Conservation (phyloP, 2,113 vertebrate genomes). For the Crotalus horridus region DNA sequence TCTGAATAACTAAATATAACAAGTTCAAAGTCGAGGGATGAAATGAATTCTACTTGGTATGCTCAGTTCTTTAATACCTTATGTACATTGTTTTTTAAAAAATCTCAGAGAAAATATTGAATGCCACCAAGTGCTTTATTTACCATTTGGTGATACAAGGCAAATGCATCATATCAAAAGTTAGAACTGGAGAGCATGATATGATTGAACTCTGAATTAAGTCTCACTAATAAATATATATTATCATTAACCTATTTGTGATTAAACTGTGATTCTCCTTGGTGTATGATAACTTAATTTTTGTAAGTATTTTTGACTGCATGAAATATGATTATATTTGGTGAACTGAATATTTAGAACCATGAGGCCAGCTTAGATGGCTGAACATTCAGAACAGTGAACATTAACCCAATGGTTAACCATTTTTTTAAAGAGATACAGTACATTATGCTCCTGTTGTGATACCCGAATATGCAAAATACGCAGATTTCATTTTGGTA, state of each 20-base stretch:
- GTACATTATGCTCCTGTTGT: neutral
- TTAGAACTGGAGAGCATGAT: neutral
- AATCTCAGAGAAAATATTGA: neutral
- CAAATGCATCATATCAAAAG: neutral
- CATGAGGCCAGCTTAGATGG: neutral
- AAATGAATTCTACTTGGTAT: neutral
- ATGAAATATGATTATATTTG: too few species aligned
- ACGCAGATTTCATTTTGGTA: neutral
- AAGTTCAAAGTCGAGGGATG: neutral
- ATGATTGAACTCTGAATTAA: neutral
- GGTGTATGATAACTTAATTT: too few species aligned
- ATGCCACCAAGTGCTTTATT: neutral
- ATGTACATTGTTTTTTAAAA: neutral
- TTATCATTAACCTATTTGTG: neutral
- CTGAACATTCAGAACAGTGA: neutral
- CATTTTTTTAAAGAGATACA: neutral
- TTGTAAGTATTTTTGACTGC: too few species aligned
- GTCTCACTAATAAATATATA: too few species aligned
- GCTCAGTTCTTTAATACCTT: neutral
- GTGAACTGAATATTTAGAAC: neutral
- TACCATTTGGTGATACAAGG: neutral
- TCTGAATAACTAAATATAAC: neutral
- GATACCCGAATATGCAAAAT: neutral
- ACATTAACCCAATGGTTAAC: neutral
- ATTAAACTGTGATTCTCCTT: too few species aligned